phyloP scores from a whole-genome alignment of 2,113 vertebrate species.

The Cyrtonyx montezumae region DNA sequence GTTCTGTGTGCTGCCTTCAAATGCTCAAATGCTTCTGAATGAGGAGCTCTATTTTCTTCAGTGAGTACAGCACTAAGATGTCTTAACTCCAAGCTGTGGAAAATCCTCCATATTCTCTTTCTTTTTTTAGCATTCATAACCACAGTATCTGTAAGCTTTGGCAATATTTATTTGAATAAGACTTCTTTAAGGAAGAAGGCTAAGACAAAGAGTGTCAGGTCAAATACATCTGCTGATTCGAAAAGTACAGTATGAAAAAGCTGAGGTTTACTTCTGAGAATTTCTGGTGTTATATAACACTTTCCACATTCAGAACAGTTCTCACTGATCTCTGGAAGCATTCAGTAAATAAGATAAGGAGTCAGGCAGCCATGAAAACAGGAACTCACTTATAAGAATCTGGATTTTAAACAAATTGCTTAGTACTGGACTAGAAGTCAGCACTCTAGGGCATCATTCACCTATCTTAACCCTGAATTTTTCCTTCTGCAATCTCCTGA shows the following conservation, averaged over 20 bases:
- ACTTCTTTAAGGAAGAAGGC: constrained; percentile 12
- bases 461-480: not conserved
- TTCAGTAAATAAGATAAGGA: constrained; percentile 20
- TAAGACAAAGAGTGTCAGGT: constrained; percentile 22
- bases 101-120: not conserved
- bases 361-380: not conserved
- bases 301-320: constrained; percentile 15
- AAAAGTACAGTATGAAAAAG: constrained; percentile 25
- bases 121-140: constrained; percentile 13
- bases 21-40: not conserved
- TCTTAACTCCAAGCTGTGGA: constrained; percentile 8
- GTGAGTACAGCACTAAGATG: not conserved
- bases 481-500: constrained; percentile 43
- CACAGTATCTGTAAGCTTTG: not conserved
- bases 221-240: not conserved
- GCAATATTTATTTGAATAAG: constrained; percentile 4
- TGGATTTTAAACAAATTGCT: constrained; percentile 9
- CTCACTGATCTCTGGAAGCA: constrained; percentile 21
- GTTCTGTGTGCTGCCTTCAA: not conserved
- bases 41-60: not conserved
- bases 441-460: constrained; percentile 20
- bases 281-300: not conserved
- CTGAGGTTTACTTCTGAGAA: not conserved
- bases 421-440: not conserved
- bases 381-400: not conserved